phyloP scores from a whole-genome alignment of 53 echinoderm and acorn worm genomes.

The Echinarachnius parma region DNA sequence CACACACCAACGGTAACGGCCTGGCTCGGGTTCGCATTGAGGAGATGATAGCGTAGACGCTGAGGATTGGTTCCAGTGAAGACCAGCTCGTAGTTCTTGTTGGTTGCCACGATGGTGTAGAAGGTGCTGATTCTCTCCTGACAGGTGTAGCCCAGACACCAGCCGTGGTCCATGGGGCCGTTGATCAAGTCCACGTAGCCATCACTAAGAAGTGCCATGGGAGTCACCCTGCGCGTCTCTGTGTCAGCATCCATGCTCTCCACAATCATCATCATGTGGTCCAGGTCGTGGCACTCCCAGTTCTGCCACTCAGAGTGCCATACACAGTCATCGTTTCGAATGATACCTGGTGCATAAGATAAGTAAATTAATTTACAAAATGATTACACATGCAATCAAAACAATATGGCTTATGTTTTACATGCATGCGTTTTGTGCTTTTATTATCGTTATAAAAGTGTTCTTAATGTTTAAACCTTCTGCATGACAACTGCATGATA shows the following conservation, averaged over 20 bases:
- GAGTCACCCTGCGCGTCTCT: constrained; percentile 73
- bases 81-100: constrained; percentile 62
- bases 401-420: too few species aligned
- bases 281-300: constrained; percentile 75
- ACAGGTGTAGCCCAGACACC: constrained; percentile 90
- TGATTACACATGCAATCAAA: too few species aligned
- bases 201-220: constrained; percentile 59
- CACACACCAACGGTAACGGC: constrained; percentile 65
- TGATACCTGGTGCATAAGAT: constrained; percentile 75
- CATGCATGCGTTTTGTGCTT: too few species aligned
- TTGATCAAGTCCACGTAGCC: constrained; percentile 84
- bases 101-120: constrained; percentile 62
- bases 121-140: constrained; percentile 92
- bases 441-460: too few species aligned
- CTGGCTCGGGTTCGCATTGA: constrained; percentile 53
- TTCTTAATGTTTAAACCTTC: too few species aligned
- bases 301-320: constrained; percentile 64
- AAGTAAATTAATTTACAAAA: too few species aligned
- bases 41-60: constrained; percentile 64
- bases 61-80: constrained; percentile 86
- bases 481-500: too few species aligned
- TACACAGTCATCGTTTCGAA: constrained; percentile 57
- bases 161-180: constrained; percentile 81
- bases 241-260: constrained; percentile 89
- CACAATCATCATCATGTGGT: constrained; percentile 75